These are phyloP conservation scores for Suncus etruscus DNA, from an alignment of 2,113 vertebrate species.

Conservation along the genomic window DNA sequence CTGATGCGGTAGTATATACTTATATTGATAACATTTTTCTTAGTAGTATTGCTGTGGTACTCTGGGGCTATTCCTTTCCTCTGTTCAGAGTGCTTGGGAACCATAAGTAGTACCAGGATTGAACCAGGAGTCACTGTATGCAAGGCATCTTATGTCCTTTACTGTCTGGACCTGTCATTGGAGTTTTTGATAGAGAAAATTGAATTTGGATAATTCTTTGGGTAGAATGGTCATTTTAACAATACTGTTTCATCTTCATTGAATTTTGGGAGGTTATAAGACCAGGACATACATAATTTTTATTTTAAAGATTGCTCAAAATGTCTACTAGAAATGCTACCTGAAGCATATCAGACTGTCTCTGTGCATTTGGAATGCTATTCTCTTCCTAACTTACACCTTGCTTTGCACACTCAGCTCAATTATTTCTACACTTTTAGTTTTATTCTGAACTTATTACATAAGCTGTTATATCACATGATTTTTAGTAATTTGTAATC, in stretches of 20 bases:
- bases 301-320: not conserved
- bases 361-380: not conserved
- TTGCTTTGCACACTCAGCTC: not conserved
- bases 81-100: too few relatives aligned
- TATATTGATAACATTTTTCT: not conserved
- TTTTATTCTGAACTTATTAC: not conserved
- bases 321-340: not conserved
- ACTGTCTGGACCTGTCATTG: too few relatives aligned
- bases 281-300: not conserved
- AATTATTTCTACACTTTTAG: not conserved
- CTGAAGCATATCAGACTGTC: not conserved
- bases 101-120: too few relatives aligned
- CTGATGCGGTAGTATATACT: not conserved
- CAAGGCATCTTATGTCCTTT: too few relatives aligned
- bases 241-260: too few relatives aligned
- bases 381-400: not conserved
- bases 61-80: too few relatives aligned
- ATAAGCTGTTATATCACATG: not conserved
- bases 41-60: too few relatives aligned
- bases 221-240: too few relatives aligned
- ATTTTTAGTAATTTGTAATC: constrained; percentile 40
- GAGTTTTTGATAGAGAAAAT: too few relatives aligned
- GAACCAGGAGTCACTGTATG: too few relatives aligned
- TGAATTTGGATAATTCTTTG: too few relatives aligned
- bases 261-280: not conserved